phyloP scores from a whole-genome alignment of 2,888 invertebrate species.

The Chrysolina americana region DNA sequence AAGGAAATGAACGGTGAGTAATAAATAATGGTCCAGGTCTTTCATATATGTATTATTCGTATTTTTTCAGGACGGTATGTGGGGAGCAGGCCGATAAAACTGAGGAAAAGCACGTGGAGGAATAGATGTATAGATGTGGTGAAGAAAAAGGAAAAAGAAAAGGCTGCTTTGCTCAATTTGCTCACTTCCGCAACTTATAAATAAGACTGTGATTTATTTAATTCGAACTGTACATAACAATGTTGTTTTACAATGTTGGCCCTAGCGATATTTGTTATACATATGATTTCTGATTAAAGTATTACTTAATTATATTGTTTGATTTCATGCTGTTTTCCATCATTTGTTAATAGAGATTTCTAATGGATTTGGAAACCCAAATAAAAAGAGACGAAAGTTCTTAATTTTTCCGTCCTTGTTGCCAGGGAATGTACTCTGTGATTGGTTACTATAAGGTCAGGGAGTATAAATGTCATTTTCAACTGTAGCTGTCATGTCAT shows the following conservation, averaged over 20 bases:
- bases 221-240: not conserved
- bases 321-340: not conserved
- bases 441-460: too few species aligned
- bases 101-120: conserved; percentile 97
- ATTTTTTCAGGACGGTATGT: conserved; percentile 90
- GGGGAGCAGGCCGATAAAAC: conserved; percentile 97
- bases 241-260: not conserved
- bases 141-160: conserved; percentile 96
- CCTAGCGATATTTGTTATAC: not conserved
- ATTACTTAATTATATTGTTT: not conserved
- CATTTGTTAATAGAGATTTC: too few species aligned
- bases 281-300: not conserved
- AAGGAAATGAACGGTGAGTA: conserved; percentile 97
- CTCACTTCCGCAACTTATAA: conserved; percentile 72
- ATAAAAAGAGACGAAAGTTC: too few species aligned
- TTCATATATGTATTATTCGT: not conserved
- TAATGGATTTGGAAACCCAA: too few species aligned
- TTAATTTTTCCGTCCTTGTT: too few species aligned
- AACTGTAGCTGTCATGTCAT: too few species aligned
- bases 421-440: too few species aligned
- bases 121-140: conserved; percentile 94
- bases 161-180: conserved; percentile 84
- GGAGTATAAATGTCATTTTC: too few species aligned
- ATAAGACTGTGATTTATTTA: not conserved
- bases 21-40: too few species aligned